A percentile compares a stretch with the other conserved stretches of the same genome.
phyloP scores from a whole-genome alignment of 2,113 vertebrate species.

The Aptenodytes forsteri region DNA sequence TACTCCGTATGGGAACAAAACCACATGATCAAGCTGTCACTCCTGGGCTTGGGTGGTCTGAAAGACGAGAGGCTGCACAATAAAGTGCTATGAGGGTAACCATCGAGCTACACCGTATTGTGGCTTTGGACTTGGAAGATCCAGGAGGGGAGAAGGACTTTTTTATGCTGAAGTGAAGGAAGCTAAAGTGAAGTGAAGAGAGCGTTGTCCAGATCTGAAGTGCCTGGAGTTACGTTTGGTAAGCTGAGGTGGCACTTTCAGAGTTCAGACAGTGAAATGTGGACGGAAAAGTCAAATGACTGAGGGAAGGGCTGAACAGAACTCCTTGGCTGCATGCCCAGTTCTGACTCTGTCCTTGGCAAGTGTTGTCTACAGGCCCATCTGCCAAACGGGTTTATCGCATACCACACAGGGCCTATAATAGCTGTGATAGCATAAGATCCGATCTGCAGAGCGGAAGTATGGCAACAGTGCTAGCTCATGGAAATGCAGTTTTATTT shows the following conservation, averaged over 20 bases:
- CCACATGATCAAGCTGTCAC: background rate
- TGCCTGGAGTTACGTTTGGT: background rate
- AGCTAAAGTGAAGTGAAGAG: background rate
- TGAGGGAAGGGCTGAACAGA: background rate
- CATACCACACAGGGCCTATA: background rate
- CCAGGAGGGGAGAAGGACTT: background rate
- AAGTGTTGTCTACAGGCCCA: background rate
- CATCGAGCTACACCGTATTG: fast-evolving
- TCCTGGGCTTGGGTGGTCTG: background rate
- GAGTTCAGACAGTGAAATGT: background rate
- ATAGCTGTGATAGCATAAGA: background rate
- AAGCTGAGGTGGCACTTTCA: background rate
- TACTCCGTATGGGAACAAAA: background rate
- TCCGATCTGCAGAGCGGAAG: background rate
- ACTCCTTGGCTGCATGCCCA: background rate
- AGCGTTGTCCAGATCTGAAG: background rate
- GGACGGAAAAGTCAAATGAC: background rate
- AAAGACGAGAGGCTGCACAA: background rate
- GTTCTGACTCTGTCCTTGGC: constrained; percentile 40
- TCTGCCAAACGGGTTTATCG: constrained; percentile 16
- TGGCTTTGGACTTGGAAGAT: background rate
- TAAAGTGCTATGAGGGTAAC: background rate
- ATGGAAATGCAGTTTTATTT: background rate
- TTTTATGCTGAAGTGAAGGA: background rate
- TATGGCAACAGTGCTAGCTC: background rate